Conservation (phyloP, 2,888 invertebrate genomes). For the Rhagonycha fulva region DNA sequence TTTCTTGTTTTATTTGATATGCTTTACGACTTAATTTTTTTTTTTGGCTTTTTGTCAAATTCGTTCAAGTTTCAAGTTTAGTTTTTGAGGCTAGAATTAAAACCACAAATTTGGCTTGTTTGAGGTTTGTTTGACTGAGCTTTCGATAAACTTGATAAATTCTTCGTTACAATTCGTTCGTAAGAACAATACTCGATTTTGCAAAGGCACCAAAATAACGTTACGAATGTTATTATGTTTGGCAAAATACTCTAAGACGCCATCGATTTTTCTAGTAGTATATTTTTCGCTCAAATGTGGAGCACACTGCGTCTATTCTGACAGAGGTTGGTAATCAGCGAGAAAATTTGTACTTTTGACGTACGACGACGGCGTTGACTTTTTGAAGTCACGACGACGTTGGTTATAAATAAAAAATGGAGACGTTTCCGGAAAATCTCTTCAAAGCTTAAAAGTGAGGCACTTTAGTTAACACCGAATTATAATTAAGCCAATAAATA, state of each 20-base stretch:
- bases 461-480: not conserved
- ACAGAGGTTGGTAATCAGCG: not conserved
- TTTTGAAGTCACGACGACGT: not conserved
- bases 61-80: no score
- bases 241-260: not conserved
- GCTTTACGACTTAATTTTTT: no score
- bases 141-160: no score
- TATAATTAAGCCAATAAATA: not conserved
- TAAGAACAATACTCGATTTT: no score
- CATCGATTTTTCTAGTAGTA: not conserved
- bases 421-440: not conserved
- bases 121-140: no score
- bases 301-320: not conserved
- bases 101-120: no score
- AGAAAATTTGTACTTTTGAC: not conserved
- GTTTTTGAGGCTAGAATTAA: no score
- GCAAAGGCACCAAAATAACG: no score
- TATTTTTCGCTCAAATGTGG: not conserved
- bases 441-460: not conserved
- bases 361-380: not conserved
- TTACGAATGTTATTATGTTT: no score
- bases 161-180: no score
- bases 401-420: not conserved
- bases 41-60: no score
- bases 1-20: no score